Evolutionary conservation across 2,888 invertebrate species (phyloP).

Genomic region (Sesia apiformis): DNA sequence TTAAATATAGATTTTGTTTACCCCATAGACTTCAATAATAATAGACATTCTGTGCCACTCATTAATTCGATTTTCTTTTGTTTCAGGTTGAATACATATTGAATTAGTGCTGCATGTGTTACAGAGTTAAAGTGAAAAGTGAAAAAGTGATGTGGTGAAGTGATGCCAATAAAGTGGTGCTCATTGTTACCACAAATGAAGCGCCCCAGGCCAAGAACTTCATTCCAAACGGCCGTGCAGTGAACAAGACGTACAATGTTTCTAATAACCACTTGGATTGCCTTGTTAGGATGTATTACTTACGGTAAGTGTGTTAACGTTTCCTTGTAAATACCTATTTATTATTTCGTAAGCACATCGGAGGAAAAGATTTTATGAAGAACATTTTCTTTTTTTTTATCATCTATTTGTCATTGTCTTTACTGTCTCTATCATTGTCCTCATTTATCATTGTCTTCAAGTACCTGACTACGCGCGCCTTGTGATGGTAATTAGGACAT

Average conservation of each 20-base stretch:
- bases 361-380: no score
- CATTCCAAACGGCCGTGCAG: slow-evolving; percentile 27
- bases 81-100: not conserved
- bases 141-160: not conserved
- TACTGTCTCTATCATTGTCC: no score
- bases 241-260: slow-evolving; percentile 18
- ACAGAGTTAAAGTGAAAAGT: not conserved
- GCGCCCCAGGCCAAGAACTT: slow-evolving; percentile 41
- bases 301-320: slow-evolving; percentile 27
- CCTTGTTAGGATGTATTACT: slow-evolving; percentile 36
- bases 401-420: no score
- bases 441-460: no score
- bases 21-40: not conserved
- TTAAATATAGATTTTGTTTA: no score
- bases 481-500: no score
- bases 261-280: slow-evolving; percentile 23
- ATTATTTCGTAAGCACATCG: no score
- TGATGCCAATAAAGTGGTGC: not conserved
- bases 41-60: not conserved
- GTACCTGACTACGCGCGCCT: no score
- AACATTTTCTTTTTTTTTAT: no score
- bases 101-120: not conserved
- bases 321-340: no score
- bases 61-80: not conserved
- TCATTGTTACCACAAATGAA: slow-evolving; percentile 40